These are phyloP conservation scores for Pycnonotus jocosus DNA, from an alignment of 2,113 vertebrate genomes.

Conservation along the genomic window DNA sequence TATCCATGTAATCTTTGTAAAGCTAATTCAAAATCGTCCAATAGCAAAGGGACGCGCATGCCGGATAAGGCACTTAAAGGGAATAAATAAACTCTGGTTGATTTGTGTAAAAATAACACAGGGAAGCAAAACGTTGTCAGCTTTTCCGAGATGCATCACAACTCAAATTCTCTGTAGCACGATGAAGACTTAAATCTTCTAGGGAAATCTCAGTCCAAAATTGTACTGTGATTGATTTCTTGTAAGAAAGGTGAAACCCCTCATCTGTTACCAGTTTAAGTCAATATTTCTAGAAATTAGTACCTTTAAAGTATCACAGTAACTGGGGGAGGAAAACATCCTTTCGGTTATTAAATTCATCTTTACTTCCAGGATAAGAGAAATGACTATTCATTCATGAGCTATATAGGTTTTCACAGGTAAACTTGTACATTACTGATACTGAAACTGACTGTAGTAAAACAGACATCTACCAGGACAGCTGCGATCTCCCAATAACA, in stretches of 20 bases:
- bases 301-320: not conserved
- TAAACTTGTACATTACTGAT: not conserved
- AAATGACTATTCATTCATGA: not conserved
- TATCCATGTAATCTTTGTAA: slow-evolving; percentile 70
- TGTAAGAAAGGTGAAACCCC: not conserved
- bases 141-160: not conserved
- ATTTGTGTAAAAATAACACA: slow-evolving; percentile 20
- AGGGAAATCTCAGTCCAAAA: not conserved
- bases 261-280: not conserved
- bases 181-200: not conserved
- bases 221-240: not conserved
- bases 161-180: not conserved
- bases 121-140: not conserved
- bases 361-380: not conserved
- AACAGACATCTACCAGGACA: not conserved
- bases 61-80: not conserved
- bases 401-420: not conserved
- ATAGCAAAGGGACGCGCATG: slow-evolving; percentile 9
- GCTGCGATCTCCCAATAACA: not conserved
- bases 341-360: not conserved
- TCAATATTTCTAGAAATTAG: not conserved
- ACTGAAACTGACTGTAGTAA: rapidly evolving
- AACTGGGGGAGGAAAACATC: not conserved
- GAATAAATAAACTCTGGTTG: slow-evolving; percentile 23
- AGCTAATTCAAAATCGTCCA: slow-evolving; percentile 46